Evolutionary conservation across 2,888 invertebrate genomes (phyloP), one percentile per base, ranked within the genome.

Genomic region (Colostygia pectinataria): DNA sequence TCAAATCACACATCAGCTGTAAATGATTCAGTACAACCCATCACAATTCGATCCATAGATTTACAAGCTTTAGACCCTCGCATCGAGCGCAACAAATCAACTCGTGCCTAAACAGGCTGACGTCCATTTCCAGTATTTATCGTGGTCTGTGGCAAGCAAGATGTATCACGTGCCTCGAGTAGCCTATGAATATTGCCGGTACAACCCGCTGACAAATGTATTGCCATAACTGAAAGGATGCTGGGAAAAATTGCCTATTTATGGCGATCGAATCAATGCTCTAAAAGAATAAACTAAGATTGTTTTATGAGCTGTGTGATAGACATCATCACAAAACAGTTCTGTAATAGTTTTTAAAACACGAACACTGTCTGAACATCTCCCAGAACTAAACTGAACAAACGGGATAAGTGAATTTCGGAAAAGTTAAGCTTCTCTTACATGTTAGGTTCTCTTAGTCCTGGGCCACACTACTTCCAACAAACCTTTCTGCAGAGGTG

Each of bases 161-260:
- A 47, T 41, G 34, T 41, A 47, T 47, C 44, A 29, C 47, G 39
- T 27, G 31, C 25, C 32, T 20, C 27, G 20, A 12, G 45, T 13
- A 39, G 34, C 46, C 61, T 57, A 62, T 64, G 69, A 68, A 68
- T 66, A 71, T 64, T 58, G 64, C 61, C 53, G 59, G 64, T 66
- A 68, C 72, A 71, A 66, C 64, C 60, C 65, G 55, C 65, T 71
- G 74, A 75, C 73, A 74, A 75, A 74, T 75, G 73, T 67, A 59
- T 67, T 61, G 54, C 65, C 65, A 71, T 71, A 74, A 71, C 66
- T 62, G 58, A 57, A 67, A 71, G 34, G 40, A 33, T 32, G 5
- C 6, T 20, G 18, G 38, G 32, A 37, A 12, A 25, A 10, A 9
- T 13, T n/a, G n/a, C n/a, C n/a, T n/a, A n/a, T 24, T 24, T 37